Evolutionary conservation across 2,797 vertebrate genomes (phyloP).

Genomic region (Artibeus jamaicensis): DNA sequence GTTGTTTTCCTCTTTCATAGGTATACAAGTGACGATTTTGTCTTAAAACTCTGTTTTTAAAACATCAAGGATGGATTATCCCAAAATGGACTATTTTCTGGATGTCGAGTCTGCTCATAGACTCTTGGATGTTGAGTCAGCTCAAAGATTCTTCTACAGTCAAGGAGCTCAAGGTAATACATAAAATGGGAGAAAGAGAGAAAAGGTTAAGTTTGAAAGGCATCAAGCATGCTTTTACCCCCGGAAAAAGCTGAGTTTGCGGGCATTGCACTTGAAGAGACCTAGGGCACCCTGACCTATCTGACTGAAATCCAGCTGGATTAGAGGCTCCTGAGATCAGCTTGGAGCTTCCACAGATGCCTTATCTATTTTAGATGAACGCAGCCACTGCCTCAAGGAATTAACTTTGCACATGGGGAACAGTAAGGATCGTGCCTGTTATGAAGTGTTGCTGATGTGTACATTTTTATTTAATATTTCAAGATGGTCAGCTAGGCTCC

Average conservation of each 20-base stretch:
- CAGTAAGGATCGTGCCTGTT: not conserved
- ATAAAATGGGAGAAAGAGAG: conserved; percentile 14
- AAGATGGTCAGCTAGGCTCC: not conserved
- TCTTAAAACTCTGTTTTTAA: conserved; percentile 33
- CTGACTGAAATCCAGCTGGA: not conserved
- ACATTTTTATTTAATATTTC: not conserved
- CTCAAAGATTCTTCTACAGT: conserved; percentile 87
- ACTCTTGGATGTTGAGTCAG: conserved; percentile 86
- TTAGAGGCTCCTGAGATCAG: not conserved
- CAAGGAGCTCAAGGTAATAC: conserved; percentile 89
- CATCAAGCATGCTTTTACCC: not conserved
- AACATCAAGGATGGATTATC: conserved; percentile 77
- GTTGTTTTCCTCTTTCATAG: conserved; percentile 63
- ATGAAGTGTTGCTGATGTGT: not conserved
- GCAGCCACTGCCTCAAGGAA: not conserved
- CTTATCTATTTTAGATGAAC: not conserved
- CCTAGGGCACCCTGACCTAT: not conserved
- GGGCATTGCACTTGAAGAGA: not conserved
- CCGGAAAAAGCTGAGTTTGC: not conserved
- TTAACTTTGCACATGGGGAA: not conserved
- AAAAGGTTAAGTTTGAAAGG: not conserved
- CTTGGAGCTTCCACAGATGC: not conserved
- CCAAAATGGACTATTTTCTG: conserved; percentile 88
- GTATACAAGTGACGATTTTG: conserved; percentile 69
- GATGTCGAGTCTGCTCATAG: conserved; percentile 87